These are phyloP conservation scores for Dicerorhinus sumatrensis DNA, from an alignment of 2,113 vertebrate species.

Conservation along the genomic window DNA sequence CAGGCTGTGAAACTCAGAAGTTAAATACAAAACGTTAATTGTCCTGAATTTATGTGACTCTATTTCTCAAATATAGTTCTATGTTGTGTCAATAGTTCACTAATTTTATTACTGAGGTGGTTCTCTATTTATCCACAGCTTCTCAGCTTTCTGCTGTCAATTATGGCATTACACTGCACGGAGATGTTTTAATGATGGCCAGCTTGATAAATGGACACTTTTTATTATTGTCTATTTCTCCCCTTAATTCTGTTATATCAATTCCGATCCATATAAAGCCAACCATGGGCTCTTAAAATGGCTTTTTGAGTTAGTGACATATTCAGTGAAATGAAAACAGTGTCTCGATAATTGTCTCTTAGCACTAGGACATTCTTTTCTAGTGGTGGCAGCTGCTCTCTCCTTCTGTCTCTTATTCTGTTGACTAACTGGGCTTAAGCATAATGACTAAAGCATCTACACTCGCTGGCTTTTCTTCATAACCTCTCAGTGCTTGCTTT, in stretches of 20 bases:
- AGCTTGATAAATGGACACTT: background rate
- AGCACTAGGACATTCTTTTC: background rate
- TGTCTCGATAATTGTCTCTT: background rate
- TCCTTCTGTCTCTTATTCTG: background rate
- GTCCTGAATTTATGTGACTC: background rate
- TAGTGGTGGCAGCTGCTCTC: background rate
- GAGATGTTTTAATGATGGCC: background rate
- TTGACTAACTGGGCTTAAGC: background rate
- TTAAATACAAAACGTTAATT: background rate
- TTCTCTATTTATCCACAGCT: background rate
- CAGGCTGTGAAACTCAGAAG: background rate
- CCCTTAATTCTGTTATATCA: background rate
- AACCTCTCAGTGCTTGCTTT: background rate
- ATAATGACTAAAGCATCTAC: background rate
- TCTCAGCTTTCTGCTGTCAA: background rate
- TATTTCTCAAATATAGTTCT: background rate
- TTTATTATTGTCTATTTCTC: constrained; percentile 20
- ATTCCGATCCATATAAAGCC: background rate
- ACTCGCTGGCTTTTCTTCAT: background rate
- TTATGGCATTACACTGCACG: background rate
- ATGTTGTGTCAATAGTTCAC: background rate
- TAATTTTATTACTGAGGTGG: background rate
- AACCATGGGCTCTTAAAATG: background rate
- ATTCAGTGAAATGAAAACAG: background rate
- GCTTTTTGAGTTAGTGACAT: background rate